Evolutionary conservation across 2,113 vertebrate species (phyloP).

Genomic region (Mormyrus lacerda): DNA sequence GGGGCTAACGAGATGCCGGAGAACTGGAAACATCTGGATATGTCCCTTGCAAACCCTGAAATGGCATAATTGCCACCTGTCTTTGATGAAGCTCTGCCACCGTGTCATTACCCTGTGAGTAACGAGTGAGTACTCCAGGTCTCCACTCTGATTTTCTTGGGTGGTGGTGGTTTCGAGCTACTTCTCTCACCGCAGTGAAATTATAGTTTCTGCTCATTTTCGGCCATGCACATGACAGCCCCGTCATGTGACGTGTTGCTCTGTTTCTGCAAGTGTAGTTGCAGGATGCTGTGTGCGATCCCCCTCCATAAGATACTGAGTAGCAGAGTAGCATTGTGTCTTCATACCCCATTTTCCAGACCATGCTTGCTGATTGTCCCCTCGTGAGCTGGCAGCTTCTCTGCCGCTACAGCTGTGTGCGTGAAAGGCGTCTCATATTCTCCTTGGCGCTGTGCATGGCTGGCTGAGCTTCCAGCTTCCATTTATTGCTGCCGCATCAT

Average conservation of each 20-base stretch:
- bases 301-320: background rate
- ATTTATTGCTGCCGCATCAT: conserved; percentile 3
- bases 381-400: background rate
- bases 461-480: conserved; percentile 33
- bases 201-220: background rate
- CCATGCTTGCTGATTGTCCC: background rate
- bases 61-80: conserved; percentile 14
- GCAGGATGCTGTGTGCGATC: background rate
- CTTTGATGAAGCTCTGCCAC: background rate
- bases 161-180: background rate
- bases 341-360: background rate
- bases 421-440: background rate
- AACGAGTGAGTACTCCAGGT: background rate
- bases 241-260: background rate
- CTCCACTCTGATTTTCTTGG: background rate
- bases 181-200: background rate
- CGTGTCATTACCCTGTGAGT: conserved; percentile 13
- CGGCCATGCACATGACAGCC: background rate
- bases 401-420: background rate
- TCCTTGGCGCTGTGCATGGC: conserved; percentile 18
- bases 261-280: background rate
- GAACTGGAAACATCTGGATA: conserved; percentile 60
- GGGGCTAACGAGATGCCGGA: conserved; percentile 25
- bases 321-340: background rate
- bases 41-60: conserved; percentile 15